A percentile compares a stretch with the other conserved stretches of the same genome.
phyloP scores from a whole-genome alignment of 2,113 vertebrate genomes.

The Agelaius phoeniceus region DNA sequence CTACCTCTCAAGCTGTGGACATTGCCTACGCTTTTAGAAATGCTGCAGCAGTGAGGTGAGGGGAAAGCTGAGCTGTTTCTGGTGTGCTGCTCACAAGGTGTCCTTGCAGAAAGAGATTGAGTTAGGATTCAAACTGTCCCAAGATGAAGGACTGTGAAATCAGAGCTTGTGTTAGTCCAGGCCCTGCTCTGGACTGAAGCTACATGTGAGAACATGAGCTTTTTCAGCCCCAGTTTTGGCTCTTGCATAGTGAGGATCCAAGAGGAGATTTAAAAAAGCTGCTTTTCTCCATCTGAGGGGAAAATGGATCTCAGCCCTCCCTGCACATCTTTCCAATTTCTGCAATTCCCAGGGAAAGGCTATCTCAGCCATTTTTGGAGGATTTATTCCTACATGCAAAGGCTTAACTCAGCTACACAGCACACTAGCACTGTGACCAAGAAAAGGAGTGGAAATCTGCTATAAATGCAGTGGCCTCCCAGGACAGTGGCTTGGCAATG shows the following conservation, averaged over 20 bases:
- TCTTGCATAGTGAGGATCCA: not conserved
- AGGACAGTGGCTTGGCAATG: not conserved
- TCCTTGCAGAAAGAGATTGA: not conserved
- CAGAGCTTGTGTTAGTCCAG: not conserved
- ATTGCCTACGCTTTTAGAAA: rapidly evolving
- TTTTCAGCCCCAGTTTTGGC: not conserved
- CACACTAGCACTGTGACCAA: not conserved
- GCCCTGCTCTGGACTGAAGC: not conserved
- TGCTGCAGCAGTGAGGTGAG: not conserved
- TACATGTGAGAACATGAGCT: not conserved
- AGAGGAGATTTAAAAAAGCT: not conserved
- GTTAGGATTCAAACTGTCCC: not conserved
- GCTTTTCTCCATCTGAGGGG: not conserved
- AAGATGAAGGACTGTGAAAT: not conserved
- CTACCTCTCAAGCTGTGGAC: not conserved
- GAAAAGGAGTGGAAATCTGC: not conserved
- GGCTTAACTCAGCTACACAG: not conserved
- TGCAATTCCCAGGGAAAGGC: not conserved
- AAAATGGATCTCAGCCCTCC: not conserved
- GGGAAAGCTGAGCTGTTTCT: not conserved
- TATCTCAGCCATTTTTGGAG: not conserved
- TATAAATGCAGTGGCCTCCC: not conserved
- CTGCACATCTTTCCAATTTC: not conserved
- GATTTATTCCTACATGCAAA: not conserved
- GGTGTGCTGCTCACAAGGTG: not conserved